phyloP scores from a whole-genome alignment of 2,888 invertebrate genomes.

The Monoplex corrugatus region DNA sequence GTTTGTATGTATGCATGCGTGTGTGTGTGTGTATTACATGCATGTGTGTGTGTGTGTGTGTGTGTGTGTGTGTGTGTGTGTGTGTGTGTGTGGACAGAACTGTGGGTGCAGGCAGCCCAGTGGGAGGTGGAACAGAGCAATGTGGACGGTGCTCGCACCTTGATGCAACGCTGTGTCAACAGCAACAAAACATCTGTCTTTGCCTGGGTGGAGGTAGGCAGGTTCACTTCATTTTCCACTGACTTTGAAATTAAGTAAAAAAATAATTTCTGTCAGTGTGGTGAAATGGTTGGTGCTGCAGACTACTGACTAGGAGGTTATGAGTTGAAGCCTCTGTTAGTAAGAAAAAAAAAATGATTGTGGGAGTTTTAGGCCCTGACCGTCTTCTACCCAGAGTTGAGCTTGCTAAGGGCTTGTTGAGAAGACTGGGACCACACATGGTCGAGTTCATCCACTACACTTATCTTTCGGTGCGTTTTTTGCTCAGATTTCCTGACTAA shows the following conservation, averaged over 20 bases:
- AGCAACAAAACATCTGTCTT: slow-evolving; percentile 87
- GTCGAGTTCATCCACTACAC: too few relatives aligned
- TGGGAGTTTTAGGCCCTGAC: too few relatives aligned
- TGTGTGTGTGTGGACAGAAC: slow-evolving; percentile 76
- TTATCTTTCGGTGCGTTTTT: too few relatives aligned
- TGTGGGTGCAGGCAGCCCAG: slow-evolving; percentile 91
- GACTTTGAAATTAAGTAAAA: neutral
- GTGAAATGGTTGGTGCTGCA: too few relatives aligned
- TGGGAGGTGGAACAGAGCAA: slow-evolving; percentile 89
- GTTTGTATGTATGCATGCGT: neutral
- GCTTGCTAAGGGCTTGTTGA: too few relatives aligned
- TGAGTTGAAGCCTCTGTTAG: too few relatives aligned
- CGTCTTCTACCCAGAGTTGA: too few relatives aligned
- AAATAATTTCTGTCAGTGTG: neutral
- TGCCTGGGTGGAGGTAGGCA: slow-evolving; percentile 86
- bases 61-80: neutral
- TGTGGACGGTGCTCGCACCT: slow-evolving; percentile 87
- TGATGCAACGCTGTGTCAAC: slow-evolving; percentile 89
- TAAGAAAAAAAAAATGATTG: too few relatives aligned
- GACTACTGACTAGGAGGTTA: too few relatives aligned
- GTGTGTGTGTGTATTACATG: neutral
- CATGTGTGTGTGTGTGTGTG: neutral
- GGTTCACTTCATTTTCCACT: too few relatives aligned
- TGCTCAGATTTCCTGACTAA: too few relatives aligned
- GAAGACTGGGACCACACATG: too few relatives aligned